Percentiles rank a stretch among this genome's conserved stretches.
Conservation (phyloP, 2,113 vertebrate genomes). For the Gyps fulvus region DNA sequence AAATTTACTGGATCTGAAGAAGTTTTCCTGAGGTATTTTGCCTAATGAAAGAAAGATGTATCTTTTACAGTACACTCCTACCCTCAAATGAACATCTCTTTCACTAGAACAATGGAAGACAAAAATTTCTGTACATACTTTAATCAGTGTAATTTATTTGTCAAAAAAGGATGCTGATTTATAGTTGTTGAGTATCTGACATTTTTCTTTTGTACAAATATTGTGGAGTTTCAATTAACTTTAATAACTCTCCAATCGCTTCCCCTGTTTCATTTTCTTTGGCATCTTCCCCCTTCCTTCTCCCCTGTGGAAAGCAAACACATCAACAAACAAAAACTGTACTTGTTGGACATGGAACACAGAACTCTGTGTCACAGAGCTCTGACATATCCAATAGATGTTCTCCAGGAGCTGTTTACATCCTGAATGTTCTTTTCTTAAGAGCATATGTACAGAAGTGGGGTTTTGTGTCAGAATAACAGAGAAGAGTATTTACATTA, state of each 20-base stretch:
- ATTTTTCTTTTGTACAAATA: neutral
- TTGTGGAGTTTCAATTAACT: neutral
- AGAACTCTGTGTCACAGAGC: neutral
- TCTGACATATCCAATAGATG: neutral
- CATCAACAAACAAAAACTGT: neutral
- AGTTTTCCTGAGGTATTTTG: neutral
- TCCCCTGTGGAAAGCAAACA: neutral
- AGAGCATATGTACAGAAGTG: neutral
- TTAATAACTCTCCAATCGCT: neutral
- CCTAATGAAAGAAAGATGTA: neutral
- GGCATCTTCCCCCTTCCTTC: neutral
- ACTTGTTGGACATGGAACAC: neutral
- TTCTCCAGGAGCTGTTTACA: neutral
- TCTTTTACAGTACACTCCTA: neutral
- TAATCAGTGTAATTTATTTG: neutral
- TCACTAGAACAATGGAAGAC: neutral
- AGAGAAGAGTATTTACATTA: neutral
- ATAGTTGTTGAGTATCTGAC: neutral
- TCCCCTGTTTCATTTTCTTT: neutral
- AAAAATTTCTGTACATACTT: neutral
- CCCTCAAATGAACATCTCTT: neutral
- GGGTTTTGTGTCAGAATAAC: neutral
- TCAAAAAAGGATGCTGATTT: neutral
- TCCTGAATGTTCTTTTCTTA: neutral
- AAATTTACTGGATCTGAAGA: neutral